Evolutionary conservation across 2,888 invertebrate species (phyloP).

Genomic region (Nymphalis urticae): DNA sequence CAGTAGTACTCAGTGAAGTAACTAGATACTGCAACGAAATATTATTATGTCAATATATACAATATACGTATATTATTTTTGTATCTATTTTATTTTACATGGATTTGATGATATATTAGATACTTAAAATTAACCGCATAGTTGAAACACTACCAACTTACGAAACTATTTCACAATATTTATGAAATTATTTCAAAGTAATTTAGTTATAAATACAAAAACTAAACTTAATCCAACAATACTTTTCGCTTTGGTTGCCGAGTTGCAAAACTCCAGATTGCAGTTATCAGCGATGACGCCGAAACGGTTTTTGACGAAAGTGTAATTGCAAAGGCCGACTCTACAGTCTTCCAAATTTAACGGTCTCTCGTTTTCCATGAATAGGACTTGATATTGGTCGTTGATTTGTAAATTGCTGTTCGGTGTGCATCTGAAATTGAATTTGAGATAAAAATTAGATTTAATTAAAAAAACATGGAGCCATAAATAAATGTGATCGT

Average conservation of each 20-base stretch:
- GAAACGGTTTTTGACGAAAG: conserved; percentile 83
- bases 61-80: too few species aligned
- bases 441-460: not conserved
- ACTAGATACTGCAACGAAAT: too few species aligned
- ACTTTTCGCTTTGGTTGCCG: conserved; percentile 45
- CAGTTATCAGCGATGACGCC: conserved; percentile 80
- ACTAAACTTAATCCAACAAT: conserved; percentile 35
- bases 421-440: conserved; percentile 76
- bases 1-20: too few species aligned
- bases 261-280: conserved; percentile 80
- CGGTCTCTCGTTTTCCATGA: conserved; percentile 87
- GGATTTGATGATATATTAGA: not conserved
- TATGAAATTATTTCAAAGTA: conserved; percentile 19
- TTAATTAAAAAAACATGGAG: too few species aligned
- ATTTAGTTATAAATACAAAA: conserved; percentile 28
- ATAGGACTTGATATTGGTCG: conserved; percentile 78
- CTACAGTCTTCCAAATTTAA: conserved; percentile 86
- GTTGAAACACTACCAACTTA: too few species aligned
- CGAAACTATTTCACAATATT: conserved; percentile 11
- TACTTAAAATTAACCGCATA: not conserved
- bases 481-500: too few species aligned
- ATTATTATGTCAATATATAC: too few species aligned
- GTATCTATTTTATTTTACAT: too few species aligned
- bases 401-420: conserved; percentile 70
- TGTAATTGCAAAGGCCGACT: conserved; percentile 90